Base-by-base conservation (phyloP, 1,140 invertebrate species). In the Galleria mellonella region DNA sequence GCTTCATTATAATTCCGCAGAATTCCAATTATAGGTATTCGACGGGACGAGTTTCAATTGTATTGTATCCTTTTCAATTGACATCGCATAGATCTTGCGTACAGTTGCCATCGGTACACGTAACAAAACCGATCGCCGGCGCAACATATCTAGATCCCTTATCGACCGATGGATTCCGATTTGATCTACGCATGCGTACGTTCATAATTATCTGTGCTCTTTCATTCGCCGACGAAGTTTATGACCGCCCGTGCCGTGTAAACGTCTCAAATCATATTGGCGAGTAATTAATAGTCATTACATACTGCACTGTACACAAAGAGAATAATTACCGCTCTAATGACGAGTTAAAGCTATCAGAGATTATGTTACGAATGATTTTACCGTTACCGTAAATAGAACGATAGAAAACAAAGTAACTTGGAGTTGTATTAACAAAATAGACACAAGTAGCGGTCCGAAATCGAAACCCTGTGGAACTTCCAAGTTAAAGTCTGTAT, bases 121-220 rank as follows among this genome's bases (percentile, higher is more conserved):
- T 62, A 75, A 67, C 40, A 52, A 49, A 47, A 60, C 33, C 36
- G 60, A 61, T 62, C 62, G 62, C 55, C 56, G 50, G 51, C 48
- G 62, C 62, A 62, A 67, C 68, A 64, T 60, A 79, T 77, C 73
- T 76, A 79, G 75, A 82, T 77, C 71, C 63, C 67, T 70, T 68
- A 81, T 81, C 74, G 72, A 76, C 72, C 67, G 70, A 70, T 72
- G 72, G 71, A 63, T 61, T 63, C 64, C 63, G 77, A 82, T 82
- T 78, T 79, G 81, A 84, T 84, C 77, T 82, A 81, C 76, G 81
- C 63, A 81, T 74, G 73, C 70, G 67, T 75, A 70, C 68, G 67
- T 67, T 75, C 76, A 81, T 84, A 84, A 84, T 84, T 84, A 83
- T 75, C 74, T 67, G 51, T 46, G 65, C 71, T 67, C 81, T 84